Conservation (phyloP, 2,113 vertebrate genomes). For the Prunella himalayana region DNA sequence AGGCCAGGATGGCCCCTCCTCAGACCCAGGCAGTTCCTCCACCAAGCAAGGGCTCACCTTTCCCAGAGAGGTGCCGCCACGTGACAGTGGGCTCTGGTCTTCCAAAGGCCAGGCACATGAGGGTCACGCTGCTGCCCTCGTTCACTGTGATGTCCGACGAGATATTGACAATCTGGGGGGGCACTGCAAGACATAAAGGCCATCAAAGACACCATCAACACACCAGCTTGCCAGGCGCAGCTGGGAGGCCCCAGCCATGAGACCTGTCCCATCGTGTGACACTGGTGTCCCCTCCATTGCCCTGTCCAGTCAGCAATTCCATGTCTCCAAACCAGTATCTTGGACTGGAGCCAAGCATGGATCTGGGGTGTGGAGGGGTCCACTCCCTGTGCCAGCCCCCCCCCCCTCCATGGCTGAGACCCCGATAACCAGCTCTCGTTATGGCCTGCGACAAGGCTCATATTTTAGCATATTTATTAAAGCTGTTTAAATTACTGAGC, state of each 20-base stretch:
- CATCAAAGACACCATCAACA: not conserved
- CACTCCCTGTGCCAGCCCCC: not conserved
- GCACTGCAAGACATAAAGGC: conserved; percentile 73
- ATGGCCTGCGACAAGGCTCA: conserved; percentile 61
- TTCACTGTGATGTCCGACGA: conserved; percentile 91
- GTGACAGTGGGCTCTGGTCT: conserved; percentile 90
- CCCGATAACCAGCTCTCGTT: conserved; percentile 63
- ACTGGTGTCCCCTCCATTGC: fast-evolving
- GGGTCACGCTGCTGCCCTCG: conserved; percentile 90
- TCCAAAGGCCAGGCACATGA: conserved; percentile 91
- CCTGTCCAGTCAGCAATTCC: fast-evolving
- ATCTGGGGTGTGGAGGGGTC: not conserved
- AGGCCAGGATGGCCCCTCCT: no score
- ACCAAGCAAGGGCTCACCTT: conserved; percentile 71
- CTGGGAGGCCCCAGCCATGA: fast-evolving
- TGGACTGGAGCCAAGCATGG: fast-evolving
- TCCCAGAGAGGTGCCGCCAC: conserved; percentile 88
- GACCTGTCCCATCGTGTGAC: fast-evolving
- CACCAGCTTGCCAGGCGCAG: fast-evolving
- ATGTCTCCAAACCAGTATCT: fast-evolving
- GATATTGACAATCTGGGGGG: conserved; percentile 94
- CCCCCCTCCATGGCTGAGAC: not conserved
- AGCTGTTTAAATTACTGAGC: conserved; percentile 77
- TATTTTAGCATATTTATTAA: conserved; percentile 79
- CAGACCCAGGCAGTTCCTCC: fast-evolving